Conservation (phyloP, 2,113 vertebrate genomes). For the Vireo altiloquus region DNA sequence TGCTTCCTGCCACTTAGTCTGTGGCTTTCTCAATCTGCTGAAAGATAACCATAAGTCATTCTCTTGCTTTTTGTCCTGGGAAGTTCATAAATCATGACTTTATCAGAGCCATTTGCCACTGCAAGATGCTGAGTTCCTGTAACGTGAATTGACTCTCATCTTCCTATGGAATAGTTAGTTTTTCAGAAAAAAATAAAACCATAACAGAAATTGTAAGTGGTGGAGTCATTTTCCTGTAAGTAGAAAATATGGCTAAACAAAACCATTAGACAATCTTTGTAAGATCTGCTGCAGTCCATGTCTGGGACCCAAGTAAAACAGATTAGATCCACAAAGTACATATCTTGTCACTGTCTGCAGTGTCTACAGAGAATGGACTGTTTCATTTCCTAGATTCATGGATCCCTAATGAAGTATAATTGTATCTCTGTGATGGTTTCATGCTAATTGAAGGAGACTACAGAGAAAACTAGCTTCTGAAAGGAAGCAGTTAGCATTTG, state of each 20-base stretch:
- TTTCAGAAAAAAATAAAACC: neutral
- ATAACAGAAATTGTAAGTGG: neutral
- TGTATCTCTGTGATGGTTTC: neutral
- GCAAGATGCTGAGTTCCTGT: neutral
- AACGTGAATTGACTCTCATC: neutral
- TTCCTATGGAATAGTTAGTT: neutral
- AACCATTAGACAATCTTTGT: neutral
- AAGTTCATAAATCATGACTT: neutral
- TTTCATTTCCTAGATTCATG: constrained; percentile 43
- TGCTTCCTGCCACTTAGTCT: neutral
- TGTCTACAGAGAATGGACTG: constrained; percentile 5
- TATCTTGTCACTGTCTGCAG: neutral
- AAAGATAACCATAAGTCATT: neutral
- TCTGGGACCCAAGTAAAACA: neutral
- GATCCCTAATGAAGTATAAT: constrained; percentile 35
- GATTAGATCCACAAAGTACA: neutral
- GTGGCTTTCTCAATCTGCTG: neutral
- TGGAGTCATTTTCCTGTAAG: neutral
- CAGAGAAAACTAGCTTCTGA: neutral
- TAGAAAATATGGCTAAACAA: neutral
- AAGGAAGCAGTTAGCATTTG: neutral
- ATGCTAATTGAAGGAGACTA: constrained; percentile 20
- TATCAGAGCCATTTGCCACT: neutral
- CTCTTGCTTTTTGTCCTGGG: neutral
- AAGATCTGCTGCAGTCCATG: neutral